phyloP scores from a whole-genome alignment of 2,797 vertebrate genomes.

The Halcyon badia region DNA sequence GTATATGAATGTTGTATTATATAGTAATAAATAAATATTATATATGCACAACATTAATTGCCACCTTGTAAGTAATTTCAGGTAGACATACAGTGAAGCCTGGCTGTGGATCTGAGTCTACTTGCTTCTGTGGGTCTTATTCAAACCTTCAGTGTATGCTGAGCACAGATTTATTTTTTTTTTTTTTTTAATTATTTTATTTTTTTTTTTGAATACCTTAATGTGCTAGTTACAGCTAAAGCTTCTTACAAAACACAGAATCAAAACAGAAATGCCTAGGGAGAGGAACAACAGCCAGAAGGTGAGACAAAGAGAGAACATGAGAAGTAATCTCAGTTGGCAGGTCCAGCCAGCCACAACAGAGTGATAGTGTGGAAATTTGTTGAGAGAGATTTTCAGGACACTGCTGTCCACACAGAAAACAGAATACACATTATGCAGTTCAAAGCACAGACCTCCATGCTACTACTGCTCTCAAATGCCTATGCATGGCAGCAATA shows the following conservation, averaged over 20 bases:
- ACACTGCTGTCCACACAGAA: background rate
- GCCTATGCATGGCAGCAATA: background rate
- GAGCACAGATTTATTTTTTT: background rate
- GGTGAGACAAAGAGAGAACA: conserved; percentile 56
- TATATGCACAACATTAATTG: background rate
- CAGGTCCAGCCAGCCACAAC: conserved; percentile 57
- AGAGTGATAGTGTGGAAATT: conserved; percentile 37
- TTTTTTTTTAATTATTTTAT: fast-evolving
- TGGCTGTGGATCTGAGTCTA: background rate
- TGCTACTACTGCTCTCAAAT: background rate
- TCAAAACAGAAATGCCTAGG: conserved; percentile 13
- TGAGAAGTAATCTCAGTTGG: conserved; percentile 59
- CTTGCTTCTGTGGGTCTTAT: background rate
- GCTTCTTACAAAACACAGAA: conserved; percentile 17
- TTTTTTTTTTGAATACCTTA: background rate
- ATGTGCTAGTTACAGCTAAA: background rate
- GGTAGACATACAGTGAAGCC: background rate
- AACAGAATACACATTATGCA: background rate
- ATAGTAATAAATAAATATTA: background rate
- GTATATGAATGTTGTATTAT: background rate
- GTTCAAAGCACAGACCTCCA: background rate
- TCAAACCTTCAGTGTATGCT: background rate
- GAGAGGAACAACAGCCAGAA: conserved; percentile 46
- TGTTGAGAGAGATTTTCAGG: conserved; percentile 42
- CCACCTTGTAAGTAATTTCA: background rate